Evolutionary conservation across 1,140 invertebrate species (phyloP).

Genomic region (Himalopsyche phryganea): DNA sequence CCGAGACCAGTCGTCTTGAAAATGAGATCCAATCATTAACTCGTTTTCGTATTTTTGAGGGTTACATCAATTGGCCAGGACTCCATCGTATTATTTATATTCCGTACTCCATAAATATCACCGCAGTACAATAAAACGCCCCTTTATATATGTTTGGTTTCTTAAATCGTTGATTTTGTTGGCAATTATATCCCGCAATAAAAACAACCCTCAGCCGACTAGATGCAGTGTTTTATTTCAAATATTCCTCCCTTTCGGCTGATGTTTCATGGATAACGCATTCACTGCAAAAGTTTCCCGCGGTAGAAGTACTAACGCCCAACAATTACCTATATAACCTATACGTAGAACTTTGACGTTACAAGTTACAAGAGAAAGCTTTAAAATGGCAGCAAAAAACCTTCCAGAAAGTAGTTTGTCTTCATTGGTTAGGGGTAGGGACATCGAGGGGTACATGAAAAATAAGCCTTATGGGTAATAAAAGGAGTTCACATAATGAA

Average conservation of each 20-base stretch:
- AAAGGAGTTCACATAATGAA: slow-evolving; percentile 7
- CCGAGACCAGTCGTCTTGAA: no score
- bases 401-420: slow-evolving; percentile 25
- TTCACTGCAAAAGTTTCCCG: slow-evolving; percentile 7
- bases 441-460: slow-evolving; percentile 1
- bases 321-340: not conserved
- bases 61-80: no score
- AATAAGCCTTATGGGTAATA: slow-evolving; percentile 12
- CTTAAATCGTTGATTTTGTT: not conserved
- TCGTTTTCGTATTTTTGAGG: no score
- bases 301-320: not conserved
- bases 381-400: slow-evolving; percentile 23
- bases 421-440: slow-evolving; percentile 22
- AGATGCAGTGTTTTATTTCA: slow-evolving; percentile 8
- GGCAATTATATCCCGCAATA: slow-evolving; percentile 15
- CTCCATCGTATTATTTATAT: no score
- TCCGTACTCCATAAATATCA: no score
- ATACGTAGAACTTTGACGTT: slow-evolving; percentile 1
- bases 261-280: slow-evolving; percentile 7
- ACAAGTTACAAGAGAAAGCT: slow-evolving; percentile 30
- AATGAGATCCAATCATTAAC: no score
- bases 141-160: slow-evolving; percentile 11
- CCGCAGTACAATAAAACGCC: not conserved
- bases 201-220: not conserved
- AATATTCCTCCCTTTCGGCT: slow-evolving; percentile 4